These are phyloP conservation scores for Brachyalestes nurse DNA, from an alignment of 2,797 vertebrate genomes.

Conservation along the genomic window DNA sequence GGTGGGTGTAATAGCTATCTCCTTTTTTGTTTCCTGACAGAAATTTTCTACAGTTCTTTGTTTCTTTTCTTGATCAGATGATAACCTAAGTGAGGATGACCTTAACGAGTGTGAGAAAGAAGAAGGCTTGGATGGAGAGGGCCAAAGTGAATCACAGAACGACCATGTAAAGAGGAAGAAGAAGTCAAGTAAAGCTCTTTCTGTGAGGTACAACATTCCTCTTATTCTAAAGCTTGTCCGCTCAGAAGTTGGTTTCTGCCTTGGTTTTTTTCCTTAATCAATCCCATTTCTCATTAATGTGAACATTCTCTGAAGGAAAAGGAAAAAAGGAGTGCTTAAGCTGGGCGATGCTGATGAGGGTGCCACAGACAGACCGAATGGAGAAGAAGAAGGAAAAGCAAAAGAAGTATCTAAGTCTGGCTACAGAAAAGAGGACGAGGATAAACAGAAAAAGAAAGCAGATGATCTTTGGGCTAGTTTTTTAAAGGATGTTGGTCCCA, in stretches of 20 bases:
- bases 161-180: constrained; percentile 66
- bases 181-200: constrained; percentile 61
- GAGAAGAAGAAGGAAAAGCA: constrained; percentile 59
- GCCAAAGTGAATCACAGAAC: constrained; percentile 57
- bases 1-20: background rate
- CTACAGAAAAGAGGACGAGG: constrained; percentile 43
- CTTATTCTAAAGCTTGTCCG: background rate
- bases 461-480: constrained; percentile 98
- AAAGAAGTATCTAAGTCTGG: background rate
- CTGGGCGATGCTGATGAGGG: constrained; percentile 68
- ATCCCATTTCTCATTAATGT: background rate
- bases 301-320: constrained; percentile 76
- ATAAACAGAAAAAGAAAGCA: constrained; percentile 81
- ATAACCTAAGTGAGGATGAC: constrained; percentile 94
- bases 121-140: constrained; percentile 75
- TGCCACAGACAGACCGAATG: constrained; percentile 53
- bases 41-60: background rate
- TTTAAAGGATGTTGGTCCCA: constrained; percentile 89
- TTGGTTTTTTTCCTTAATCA: background rate
- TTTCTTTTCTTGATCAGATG: constrained; percentile 76
- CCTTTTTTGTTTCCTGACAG: background rate
- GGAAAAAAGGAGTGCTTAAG: constrained; percentile 81
- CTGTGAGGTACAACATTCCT: constrained; percentile 70
- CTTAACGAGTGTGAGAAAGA: constrained; percentile 89
- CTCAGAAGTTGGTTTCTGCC: background rate